Conservation (phyloP, 2,797 vertebrate genomes). For the Helarctos malayanus region DNA sequence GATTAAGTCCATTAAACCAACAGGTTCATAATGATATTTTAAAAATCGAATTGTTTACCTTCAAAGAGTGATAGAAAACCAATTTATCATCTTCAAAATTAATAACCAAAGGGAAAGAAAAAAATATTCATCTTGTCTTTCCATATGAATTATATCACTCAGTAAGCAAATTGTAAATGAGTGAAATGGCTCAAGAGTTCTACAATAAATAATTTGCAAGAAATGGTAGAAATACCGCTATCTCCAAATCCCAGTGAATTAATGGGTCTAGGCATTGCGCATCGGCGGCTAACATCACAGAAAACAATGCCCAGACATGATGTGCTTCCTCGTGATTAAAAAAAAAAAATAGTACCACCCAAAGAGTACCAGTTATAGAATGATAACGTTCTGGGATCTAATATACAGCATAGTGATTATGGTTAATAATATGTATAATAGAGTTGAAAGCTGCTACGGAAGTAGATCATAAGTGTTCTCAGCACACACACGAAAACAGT, state of each 20-base stretch:
- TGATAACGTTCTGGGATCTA: neutral
- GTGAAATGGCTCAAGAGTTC: neutral
- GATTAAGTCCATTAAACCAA: neutral
- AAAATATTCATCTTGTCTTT: neutral
- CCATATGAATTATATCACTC: neutral
- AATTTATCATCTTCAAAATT: neutral
- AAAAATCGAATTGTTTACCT: neutral
- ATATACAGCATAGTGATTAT: neutral
- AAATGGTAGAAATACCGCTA: neutral
- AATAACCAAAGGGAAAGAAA: neutral
- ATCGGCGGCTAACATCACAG: neutral
- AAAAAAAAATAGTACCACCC: neutral
- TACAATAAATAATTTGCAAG: neutral
- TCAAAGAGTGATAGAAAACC: conserved; percentile 4
- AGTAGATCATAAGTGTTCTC: neutral
- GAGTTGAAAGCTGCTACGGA: neutral
- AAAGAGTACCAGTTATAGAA: neutral
- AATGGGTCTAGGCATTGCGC: neutral
- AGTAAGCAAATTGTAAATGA: neutral
- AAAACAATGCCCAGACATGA: too few species aligned
- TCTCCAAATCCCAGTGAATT: neutral
- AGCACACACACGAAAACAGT: neutral
- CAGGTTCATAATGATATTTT: neutral
- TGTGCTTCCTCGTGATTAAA: neutral
- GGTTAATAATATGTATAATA: neutral